Percentiles rank a stretch among this genome's conserved stretches.
These are phyloP conservation scores for Gallinago paraguaiae DNA, from an alignment of 2,113 vertebrate species.

Conservation along the genomic window DNA sequence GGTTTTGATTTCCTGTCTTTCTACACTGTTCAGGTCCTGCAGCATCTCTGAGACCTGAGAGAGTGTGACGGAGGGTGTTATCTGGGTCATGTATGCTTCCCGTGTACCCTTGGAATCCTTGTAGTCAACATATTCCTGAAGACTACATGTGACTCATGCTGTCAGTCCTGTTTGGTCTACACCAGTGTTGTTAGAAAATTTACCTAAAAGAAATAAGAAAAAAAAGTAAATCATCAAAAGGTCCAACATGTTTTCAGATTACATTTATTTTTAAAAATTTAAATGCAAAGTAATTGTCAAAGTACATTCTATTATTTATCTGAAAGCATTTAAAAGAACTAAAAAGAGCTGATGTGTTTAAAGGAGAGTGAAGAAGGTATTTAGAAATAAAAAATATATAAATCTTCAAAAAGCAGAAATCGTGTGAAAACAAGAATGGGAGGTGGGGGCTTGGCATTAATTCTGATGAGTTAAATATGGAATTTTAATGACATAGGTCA, in stretches of 20 bases:
- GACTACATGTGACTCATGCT: accelerated
- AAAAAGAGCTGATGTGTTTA: not conserved
- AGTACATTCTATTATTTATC: not conserved
- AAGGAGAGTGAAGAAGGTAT: not conserved
- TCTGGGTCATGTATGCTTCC: not conserved
- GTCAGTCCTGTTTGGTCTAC: not conserved
- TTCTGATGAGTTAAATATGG: not conserved
- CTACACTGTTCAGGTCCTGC: not conserved
- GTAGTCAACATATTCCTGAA: not conserved
- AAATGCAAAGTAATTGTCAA: not conserved
- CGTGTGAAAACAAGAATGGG: not conserved
- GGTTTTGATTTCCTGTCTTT: not conserved
- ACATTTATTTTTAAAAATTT: not conserved
- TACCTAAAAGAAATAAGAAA: not conserved
- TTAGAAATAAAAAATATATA: not conserved
- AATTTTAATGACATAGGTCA: not conserved
- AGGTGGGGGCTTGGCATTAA: not conserved
- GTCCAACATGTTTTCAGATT: not conserved
- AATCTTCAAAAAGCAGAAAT: not conserved
- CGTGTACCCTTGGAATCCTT: not conserved
- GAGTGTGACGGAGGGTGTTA: accelerated
- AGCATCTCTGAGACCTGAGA: not conserved
- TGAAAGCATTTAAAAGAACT: not conserved
- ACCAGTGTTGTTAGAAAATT: not conserved
- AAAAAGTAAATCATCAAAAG: not conserved